phyloP scores from a whole-genome alignment of 2,113 vertebrate species.

The Colinus virginianus region DNA sequence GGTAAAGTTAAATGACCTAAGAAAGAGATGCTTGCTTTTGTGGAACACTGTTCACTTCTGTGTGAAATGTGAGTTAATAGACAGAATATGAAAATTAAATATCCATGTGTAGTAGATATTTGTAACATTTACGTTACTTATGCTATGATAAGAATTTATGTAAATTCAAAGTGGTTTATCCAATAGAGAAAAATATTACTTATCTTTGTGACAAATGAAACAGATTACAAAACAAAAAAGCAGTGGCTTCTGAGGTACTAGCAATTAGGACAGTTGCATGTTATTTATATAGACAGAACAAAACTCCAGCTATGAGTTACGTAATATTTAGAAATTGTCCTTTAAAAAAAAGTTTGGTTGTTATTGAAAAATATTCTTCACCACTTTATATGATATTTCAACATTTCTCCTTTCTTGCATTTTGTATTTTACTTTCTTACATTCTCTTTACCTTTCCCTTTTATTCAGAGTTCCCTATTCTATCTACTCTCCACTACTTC shows the following conservation, averaged over 20 bases:
- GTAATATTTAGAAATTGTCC: background rate
- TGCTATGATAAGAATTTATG: background rate
- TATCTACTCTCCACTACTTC: background rate
- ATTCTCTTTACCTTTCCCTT: background rate
- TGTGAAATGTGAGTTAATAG: background rate
- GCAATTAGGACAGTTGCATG: background rate
- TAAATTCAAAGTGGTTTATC: background rate
- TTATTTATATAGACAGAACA: background rate
- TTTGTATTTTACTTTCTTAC: background rate
- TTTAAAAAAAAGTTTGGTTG: background rate
- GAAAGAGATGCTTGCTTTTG: background rate
- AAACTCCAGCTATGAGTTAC: background rate
- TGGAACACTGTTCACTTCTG: background rate
- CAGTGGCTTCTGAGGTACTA: background rate
- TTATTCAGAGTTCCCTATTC: background rate
- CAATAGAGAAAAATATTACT: background rate
- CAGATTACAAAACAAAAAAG: background rate
- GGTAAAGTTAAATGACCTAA: background rate
- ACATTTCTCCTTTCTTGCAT: background rate
- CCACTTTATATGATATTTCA: background rate
- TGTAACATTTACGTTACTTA: background rate
- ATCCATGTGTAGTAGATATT: background rate
- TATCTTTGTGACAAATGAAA: background rate
- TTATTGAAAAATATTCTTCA: background rate
- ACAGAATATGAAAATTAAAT: background rate